These are phyloP conservation scores for Cordilura impudica DNA, from an alignment of 2,888 invertebrate species.

Conservation along the genomic window DNA sequence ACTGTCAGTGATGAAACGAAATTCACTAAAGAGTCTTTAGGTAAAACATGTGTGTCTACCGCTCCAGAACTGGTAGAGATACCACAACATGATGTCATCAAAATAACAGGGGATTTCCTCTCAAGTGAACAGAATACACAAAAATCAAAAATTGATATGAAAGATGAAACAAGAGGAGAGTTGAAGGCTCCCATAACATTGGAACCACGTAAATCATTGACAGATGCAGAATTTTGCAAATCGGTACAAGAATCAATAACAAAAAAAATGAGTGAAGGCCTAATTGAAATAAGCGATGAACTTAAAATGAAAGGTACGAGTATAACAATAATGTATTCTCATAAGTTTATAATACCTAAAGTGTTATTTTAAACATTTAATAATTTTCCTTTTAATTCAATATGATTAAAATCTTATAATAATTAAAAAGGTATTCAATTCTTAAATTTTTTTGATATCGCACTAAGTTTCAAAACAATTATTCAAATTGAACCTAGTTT, in stretches of 20 bases:
- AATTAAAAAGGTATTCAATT: too few relatives aligned
- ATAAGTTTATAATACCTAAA: too few relatives aligned
- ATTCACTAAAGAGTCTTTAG: slow-evolving; percentile 3
- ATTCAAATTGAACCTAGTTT: too few relatives aligned
- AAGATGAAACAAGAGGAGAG: slow-evolving; percentile 29
- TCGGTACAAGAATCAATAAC: slow-evolving; percentile 76
- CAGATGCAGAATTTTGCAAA: slow-evolving; percentile 77
- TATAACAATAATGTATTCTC: too few relatives aligned
- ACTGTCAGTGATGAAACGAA: slow-evolving; percentile 1
- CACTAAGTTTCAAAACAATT: too few relatives aligned
- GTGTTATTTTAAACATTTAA: too few relatives aligned
- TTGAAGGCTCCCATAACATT: slow-evolving; percentile 66
- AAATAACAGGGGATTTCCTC: slow-evolving; percentile 50
- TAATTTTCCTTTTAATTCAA: too few relatives aligned
- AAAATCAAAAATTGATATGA: not conserved
- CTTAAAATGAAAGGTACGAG: slow-evolving; percentile 71
- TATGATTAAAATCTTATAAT: too few relatives aligned
- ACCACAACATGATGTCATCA: slow-evolving; percentile 48
- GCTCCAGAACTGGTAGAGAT: slow-evolving; percentile 5
- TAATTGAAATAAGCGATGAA: slow-evolving; percentile 74
- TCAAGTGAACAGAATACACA: slow-evolving; percentile 39
- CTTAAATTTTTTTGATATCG: too few relatives aligned
- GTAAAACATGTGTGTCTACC: not conserved
- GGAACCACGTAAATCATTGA: slow-evolving; percentile 74
- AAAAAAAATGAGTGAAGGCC: slow-evolving; percentile 76